Base-by-base conservation (phyloP, 1,140 invertebrate species). In the Apis dorsata region DNA sequence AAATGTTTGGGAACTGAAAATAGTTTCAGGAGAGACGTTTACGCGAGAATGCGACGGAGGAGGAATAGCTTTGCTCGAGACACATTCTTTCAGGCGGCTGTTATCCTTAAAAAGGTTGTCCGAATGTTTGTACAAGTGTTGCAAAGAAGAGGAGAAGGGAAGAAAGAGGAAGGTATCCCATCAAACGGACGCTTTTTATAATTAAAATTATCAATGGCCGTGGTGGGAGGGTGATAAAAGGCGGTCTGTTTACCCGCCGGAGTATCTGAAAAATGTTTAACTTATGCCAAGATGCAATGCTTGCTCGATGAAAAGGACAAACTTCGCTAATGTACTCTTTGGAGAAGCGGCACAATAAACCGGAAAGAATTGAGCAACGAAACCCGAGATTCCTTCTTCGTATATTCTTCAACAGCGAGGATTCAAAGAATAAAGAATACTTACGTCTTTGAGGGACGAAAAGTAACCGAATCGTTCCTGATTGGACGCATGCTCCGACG, bases 401-500 rank as follows among this genome's bases (percentile, higher is more conserved):
- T 74, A 62, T 8, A 62, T 8, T 28, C 28, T 21, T 9, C 12
- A 62, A 79, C 81, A 72, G 79, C 65, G 59, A 65, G 34, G 55
- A 24, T 24, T 19, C 34, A 24, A 71, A 70, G 59, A 63, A 78
- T 63, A 34, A 59, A 34, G 17, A 24, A 83, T 65, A 93, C 93
- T 94, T 86, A 94, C 93, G 84, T 93, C 93, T 87, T 94, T 94
- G 28, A 94, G 85, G 60, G 93, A 94, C 10, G 93, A 92, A 86
- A 94, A 94, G 85, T 94, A 94, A 69, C 93, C 93, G 72, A 94
- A 94, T 80, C 93, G 91, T 60, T 94, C 93, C 75, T 93, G 93
- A 87, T 91, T 94, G 74, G 93, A 90, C 59, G 90, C 90, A 92
- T 94, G 93, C 79, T 94, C 94, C 69, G 91, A 89, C 68, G 93